Percentiles rank a stretch among this genome's conserved stretches.
phyloP scores from a whole-genome alignment of 2,113 vertebrate genomes.

The Athene noctua region DNA sequence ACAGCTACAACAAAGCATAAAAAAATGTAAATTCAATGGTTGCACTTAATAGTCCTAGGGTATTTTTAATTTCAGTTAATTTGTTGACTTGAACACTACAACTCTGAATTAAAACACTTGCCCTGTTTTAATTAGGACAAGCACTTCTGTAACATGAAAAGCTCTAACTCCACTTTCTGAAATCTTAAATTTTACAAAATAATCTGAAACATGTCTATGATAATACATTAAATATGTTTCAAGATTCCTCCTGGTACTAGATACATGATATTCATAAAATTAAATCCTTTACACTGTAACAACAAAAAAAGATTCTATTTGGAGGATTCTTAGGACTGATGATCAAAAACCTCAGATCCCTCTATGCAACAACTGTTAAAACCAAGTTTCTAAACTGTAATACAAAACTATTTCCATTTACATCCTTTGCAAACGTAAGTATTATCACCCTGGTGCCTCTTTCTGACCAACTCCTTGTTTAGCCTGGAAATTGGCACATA shows the following conservation, averaged over 20 bases:
- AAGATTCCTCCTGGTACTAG: neutral
- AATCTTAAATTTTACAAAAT: neutral
- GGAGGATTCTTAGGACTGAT: neutral
- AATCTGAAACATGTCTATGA: neutral
- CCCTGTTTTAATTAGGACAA: neutral
- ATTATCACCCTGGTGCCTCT: neutral
- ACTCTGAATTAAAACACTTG: neutral
- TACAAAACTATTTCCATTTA: neutral
- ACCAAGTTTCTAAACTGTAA: neutral
- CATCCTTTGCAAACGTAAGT: neutral
- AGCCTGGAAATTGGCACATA: fast-evolving
- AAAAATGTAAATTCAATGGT: neutral
- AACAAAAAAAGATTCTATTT: neutral
- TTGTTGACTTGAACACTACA: neutral
- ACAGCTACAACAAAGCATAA: neutral
- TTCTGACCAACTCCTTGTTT: neutral
- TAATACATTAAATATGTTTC: neutral
- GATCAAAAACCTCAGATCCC: neutral
- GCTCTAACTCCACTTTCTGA: neutral
- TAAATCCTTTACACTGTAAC: neutral
- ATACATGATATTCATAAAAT: neutral
- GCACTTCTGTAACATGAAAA: neutral
- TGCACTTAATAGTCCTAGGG: neutral
- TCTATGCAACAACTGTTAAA: neutral
- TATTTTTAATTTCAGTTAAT: neutral